Conservation (phyloP, 2,797 vertebrate species). For the Geotrypetes seraphini region DNA sequence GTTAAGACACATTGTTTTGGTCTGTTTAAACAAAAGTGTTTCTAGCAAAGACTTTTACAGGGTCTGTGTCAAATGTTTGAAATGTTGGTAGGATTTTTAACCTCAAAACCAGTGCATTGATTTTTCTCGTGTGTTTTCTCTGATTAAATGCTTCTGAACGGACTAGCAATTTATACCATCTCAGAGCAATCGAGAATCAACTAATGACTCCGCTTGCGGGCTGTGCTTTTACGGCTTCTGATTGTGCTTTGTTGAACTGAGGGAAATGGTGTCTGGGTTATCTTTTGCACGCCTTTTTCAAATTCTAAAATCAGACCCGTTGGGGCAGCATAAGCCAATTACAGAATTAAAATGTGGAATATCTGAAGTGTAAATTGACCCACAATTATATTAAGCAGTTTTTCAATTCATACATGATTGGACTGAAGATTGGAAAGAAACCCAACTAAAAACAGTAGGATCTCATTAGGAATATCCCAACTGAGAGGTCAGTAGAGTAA, state of each 20-base stretch:
- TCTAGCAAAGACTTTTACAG: conserved; percentile 5
- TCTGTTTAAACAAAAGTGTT: not conserved
- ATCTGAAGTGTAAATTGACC: too few species aligned
- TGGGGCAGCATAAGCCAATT: conserved; percentile 9
- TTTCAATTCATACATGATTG: not conserved
- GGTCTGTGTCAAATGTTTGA: conserved; percentile 3
- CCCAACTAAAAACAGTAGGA: too few species aligned
- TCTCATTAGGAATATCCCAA: too few species aligned
- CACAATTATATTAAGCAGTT: too few species aligned
- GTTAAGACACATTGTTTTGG: not conserved
- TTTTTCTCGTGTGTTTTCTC: conserved; percentile 29
- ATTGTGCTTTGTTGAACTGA: conserved; percentile 15
- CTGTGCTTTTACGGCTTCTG: conserved; percentile 24
- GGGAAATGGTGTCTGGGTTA: conserved; percentile 14
- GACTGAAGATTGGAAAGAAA: too few species aligned
- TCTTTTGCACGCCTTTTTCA: conserved; percentile 19
- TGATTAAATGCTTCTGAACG: conserved; percentile 31
- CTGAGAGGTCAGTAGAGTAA: too few species aligned
- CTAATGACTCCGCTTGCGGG: conserved; percentile 13
- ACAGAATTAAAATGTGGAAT: too few species aligned
- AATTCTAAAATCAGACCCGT: conserved; percentile 18
- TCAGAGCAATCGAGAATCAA: conserved; percentile 30
- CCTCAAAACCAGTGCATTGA: not conserved
- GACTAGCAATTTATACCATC: conserved; percentile 12
- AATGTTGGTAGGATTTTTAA: conserved; percentile 14